phyloP scores from a whole-genome alignment of 1,140 invertebrate genomes.

The Eufriesea mexicana region DNA sequence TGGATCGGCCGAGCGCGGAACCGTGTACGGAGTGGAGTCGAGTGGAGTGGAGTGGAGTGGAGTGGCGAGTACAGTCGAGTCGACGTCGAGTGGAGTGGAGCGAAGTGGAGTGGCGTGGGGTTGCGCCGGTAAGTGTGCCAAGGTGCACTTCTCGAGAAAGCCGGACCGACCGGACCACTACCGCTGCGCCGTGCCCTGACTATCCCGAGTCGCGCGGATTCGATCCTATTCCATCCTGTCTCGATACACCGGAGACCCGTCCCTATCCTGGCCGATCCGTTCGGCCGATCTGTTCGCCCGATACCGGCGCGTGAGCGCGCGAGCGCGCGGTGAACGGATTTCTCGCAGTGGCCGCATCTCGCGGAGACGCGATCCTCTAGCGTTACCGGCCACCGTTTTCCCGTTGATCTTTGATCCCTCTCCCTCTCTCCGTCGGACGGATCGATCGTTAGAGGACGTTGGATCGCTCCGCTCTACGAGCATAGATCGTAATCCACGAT shows the following conservation, averaged over 20 bases:
- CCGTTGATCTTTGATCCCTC: constrained; percentile 34
- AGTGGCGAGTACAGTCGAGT: constrained; percentile 2
- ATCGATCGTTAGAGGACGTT: background rate
- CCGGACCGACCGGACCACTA: constrained; percentile 75
- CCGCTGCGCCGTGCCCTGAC: constrained; percentile 54
- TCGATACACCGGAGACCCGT: constrained; percentile 23
- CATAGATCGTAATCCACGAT: background rate
- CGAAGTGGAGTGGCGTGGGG: constrained; percentile 64
- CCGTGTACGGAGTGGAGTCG: constrained; percentile 56
- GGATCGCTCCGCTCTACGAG: background rate
- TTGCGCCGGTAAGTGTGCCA: constrained; percentile 79
- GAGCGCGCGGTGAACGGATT: constrained; percentile 8
- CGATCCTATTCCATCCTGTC: constrained; percentile 62
- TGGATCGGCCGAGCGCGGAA: constrained; percentile 54
- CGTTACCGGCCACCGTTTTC: background rate
- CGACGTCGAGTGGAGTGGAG: constrained; percentile 45
- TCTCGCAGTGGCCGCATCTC: background rate
- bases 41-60: constrained; percentile 45
- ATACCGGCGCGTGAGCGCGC: background rate
- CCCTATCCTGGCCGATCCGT: constrained; percentile 17
- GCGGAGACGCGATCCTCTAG: background rate
- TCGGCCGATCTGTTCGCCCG: background rate
- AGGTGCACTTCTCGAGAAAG: constrained; percentile 82
- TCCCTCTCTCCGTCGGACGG: background rate
- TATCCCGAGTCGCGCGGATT: constrained; percentile 60